These are phyloP conservation scores for Aurelia coerulea DNA, from an alignment of 30 jellyfish, hydroid and myxozoan species.

Conservation along the genomic window DNA sequence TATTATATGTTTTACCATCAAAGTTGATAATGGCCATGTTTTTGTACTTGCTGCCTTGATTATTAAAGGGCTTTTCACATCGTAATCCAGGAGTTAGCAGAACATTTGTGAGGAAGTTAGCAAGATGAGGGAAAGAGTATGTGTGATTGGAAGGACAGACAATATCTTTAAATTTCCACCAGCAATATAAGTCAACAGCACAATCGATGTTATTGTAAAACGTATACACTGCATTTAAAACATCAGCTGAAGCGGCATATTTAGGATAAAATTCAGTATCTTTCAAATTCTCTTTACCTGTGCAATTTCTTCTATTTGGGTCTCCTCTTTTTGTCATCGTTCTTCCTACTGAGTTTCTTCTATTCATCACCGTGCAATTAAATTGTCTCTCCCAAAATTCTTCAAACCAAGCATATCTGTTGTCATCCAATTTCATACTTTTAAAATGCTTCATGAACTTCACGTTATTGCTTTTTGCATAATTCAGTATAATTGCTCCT, in stretches of 20 bases:
- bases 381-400: slow-evolving; percentile 42
- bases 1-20: background rate
- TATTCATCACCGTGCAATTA: background rate
- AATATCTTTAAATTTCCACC: too few species aligned
- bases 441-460: slow-evolving; percentile 10
- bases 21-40: background rate
- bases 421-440: background rate
- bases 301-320: background rate
- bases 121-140: too few species aligned
- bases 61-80: background rate
- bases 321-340: background rate
- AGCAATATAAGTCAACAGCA: too few species aligned
- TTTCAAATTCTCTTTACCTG: slow-evolving; percentile 19
- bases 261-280: background rate
- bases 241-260: background rate
- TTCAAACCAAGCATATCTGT: slow-evolving; percentile 30
- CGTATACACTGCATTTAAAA: too few species aligned
- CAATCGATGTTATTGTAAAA: too few species aligned
- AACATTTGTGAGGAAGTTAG: too few species aligned
- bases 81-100: too few species aligned
- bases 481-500: slow-evolving; percentile 42
- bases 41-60: background rate
- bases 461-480: background rate
- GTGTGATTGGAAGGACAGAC: too few species aligned
- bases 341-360: background rate